phyloP scores from a whole-genome alignment of 2,888 invertebrate genomes.

The Acanthosepion lycidas region DNA sequence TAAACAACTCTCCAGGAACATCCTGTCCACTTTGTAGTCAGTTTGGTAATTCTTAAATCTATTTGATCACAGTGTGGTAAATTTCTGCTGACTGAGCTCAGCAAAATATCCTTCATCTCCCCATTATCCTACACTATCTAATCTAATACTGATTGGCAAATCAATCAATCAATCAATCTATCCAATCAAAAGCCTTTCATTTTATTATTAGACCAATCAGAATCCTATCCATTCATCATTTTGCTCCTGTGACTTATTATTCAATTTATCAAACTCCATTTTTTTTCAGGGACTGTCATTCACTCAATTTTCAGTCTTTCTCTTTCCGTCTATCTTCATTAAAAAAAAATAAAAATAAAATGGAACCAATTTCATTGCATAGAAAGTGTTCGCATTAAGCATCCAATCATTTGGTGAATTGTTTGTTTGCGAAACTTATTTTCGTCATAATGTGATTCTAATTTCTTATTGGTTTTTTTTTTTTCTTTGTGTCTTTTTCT shows the following conservation, averaged over 20 bases:
- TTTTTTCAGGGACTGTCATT: background rate
- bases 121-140: background rate
- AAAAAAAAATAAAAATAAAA: background rate
- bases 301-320: background rate
- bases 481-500: too few relatives aligned
- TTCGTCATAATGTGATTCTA: background rate
- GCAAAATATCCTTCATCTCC: background rate
- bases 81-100: background rate
- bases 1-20: too few relatives aligned
- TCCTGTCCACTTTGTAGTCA: background rate
- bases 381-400: background rate
- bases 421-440: conserved; percentile 7
- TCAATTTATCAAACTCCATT: background rate
- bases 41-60: background rate
- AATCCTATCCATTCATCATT: conserved; percentile 15
- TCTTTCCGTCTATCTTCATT: background rate
- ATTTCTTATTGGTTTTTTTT: background rate
- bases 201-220: conserved; percentile 8
- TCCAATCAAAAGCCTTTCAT: background rate
- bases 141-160: background rate
- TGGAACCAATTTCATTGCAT: background rate
- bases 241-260: background rate
- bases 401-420: background rate
- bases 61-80: too few relatives aligned
- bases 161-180: too few relatives aligned